Evolutionary conservation across 2,113 vertebrate genomes (phyloP), one percentile per base, ranked within the genome.

Genomic region (Eupsittula cactorum): DNA sequence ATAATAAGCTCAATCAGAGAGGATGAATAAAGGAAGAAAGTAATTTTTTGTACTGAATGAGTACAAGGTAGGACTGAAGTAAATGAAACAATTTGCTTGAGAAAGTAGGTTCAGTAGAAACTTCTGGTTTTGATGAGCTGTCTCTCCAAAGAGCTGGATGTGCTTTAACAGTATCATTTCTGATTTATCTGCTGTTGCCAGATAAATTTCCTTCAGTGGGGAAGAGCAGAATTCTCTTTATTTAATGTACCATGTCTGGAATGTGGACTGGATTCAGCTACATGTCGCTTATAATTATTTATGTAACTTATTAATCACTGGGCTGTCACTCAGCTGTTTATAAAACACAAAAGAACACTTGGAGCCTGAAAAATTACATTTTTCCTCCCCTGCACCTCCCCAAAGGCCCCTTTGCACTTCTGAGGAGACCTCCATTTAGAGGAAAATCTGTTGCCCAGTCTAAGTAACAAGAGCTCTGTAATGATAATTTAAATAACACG

Each of bases 201-300:
- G 95, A 96, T 95, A 93, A 87, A 94, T 96, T 96, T 94, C 93
- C 92, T 92, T 93, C 74, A 85, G 57, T 50, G 63, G 76, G 81
- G 93, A 92, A 96, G 88, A 96, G 28, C 53, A 92, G 92, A 97
- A 96, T 95, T 97, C 96, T 96, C 81, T 93, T 96, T 97, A 94
- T 96, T 96, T 97, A 97, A 97, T 97, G 96, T 95, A 96, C 95
- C 96, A 96, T 91, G 88, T 95, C 96, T 96, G 96, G 96, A 96
- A 97, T 96, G 96, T 97, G 95, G 93, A 91, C 93, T 82, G 92
- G 89, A 96, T 97, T 96, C 96, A 96, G 93, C 92, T 95, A 91
- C 95, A 94, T 85, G 96, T 94, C 86, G 41, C 92, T 93, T 96
- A 96, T 93, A 97, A 97, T 97, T 96, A 97, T 97, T 97, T 97